Evolutionary conservation across 2,113 vertebrate species (phyloP).

Genomic region (Rhinichthys klamathensis): DNA sequence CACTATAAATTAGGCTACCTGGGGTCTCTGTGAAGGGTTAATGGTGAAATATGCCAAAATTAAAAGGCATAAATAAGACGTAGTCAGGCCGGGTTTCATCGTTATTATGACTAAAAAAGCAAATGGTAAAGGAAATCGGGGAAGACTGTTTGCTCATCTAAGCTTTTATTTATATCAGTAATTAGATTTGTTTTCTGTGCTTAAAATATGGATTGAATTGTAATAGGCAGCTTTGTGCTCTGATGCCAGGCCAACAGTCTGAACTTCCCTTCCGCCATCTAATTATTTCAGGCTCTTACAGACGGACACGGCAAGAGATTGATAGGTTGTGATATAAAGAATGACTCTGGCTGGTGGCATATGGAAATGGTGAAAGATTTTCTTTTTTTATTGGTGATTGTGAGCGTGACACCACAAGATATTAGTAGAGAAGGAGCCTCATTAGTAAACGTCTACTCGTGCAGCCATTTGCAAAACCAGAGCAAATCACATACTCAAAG

Average conservation of each 20-base stretch:
- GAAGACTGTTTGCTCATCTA: constrained; percentile 42
- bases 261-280: constrained; percentile 46
- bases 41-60: constrained; percentile 59
- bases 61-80: constrained; percentile 50
- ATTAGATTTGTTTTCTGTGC: constrained; percentile 59
- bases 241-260: constrained; percentile 40
- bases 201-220: constrained; percentile 47
- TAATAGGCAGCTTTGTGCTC: constrained; percentile 50
- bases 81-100: not conserved
- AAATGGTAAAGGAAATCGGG: constrained; percentile 31
- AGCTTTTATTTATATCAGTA: constrained; percentile 62
- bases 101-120: constrained; percentile 41
- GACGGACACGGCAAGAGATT: constrained; percentile 42
- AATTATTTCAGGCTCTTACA: constrained; percentile 48
- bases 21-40: constrained; percentile 63
- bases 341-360: constrained; percentile 19
- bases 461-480: constrained; percentile 45
- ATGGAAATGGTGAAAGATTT: constrained; percentile 32
- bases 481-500: constrained; percentile 44
- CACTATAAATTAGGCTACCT: constrained; percentile 71
- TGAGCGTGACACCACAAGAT: constrained; percentile 42
- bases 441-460: constrained; percentile 41
- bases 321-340: constrained; percentile 35
- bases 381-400: constrained; percentile 44
- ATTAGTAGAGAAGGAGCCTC: constrained; percentile 30